A percentile compares a stretch with the other conserved stretches of the same genome.
Evolutionary conservation across 2,113 vertebrate genomes (phyloP).

Genomic region (Rhineura floridana): DNA sequence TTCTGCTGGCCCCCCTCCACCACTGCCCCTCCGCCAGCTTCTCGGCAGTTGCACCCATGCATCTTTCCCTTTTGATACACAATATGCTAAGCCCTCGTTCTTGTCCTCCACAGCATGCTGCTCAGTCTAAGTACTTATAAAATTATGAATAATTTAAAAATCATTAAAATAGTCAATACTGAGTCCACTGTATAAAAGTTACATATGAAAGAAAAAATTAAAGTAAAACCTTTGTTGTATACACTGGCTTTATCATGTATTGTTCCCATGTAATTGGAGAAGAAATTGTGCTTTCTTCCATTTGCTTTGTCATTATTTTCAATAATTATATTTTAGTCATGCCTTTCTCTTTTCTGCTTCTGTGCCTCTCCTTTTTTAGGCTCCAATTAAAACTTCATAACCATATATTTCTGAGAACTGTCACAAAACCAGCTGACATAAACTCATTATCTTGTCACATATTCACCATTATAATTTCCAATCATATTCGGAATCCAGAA

Average conservation of each 20-base stretch:
- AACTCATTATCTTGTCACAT: constrained; percentile 13
- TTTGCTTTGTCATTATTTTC: constrained; percentile 2
- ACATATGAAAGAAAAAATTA: neutral
- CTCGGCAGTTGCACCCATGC: neutral
- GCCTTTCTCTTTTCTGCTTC: neutral
- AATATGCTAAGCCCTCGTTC: neutral
- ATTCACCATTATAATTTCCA: neutral
- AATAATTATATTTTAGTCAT: constrained; percentile 2
- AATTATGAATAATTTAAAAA: neutral
- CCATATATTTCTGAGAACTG: neutral
- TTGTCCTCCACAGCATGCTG: neutral
- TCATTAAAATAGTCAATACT: neutral
- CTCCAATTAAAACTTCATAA: neutral
- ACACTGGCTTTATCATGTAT: neutral
- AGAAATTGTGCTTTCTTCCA: neutral
- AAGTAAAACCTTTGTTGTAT: neutral
- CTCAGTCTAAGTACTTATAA: neutral
- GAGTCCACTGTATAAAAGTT: neutral
- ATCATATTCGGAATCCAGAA: neutral
- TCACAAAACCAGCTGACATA: neutral
- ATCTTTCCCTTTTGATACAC: neutral
- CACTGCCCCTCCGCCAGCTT: too few species aligned
- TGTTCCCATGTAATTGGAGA: neutral
- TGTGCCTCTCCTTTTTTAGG: neutral
- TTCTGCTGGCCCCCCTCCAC: too few species aligned